Conservation (phyloP, 2,888 invertebrate species). For the Nebria salina region DNA sequence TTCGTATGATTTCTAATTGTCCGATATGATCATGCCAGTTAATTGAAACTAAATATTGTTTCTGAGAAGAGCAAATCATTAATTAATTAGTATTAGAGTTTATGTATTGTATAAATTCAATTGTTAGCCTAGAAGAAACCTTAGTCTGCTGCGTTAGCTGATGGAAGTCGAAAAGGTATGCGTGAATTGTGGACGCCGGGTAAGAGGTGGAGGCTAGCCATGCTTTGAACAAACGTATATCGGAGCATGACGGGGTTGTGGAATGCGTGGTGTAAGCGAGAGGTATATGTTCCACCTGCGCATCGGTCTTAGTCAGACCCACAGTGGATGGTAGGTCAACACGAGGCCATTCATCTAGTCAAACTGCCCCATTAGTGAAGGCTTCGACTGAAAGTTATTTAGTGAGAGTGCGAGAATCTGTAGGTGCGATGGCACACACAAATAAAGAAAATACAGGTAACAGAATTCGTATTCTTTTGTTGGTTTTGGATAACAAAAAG, state of each 20-base stretch:
- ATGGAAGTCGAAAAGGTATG: conserved; percentile 28
- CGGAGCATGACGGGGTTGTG: conserved; percentile 29
- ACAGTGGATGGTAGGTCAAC: conserved; percentile 8
- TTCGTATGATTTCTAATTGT: too few species aligned
- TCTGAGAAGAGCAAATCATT: too few species aligned
- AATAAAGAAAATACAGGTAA: background rate
- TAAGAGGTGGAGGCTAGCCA: background rate
- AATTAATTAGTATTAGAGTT: too few species aligned
- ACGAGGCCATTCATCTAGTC: conserved; percentile 29
- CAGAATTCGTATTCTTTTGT: conserved; percentile 15
- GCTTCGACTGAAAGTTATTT: conserved; percentile 28
- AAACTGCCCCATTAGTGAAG: conserved; percentile 22
- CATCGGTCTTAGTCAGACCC: background rate
- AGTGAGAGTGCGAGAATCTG: conserved; percentile 14
- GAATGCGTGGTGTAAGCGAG: conserved; percentile 23
- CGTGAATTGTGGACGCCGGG: background rate
- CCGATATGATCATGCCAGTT: too few species aligned
- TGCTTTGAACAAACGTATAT: conserved; percentile 12
- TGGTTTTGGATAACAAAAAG: conserved; percentile 10
- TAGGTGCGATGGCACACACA: conserved; percentile 1
- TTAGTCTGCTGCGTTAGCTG: conserved; percentile 10
- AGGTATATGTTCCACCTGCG: background rate
- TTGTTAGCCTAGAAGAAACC: background rate
- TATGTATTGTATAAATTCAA: too few species aligned
- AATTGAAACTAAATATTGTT: too few species aligned